A percentile compares a stretch with the other conserved stretches of the same genome.
These are phyloP conservation scores for Megathymus violae DNA, from an alignment of 1,140 invertebrate species.

Conservation along the genomic window DNA sequence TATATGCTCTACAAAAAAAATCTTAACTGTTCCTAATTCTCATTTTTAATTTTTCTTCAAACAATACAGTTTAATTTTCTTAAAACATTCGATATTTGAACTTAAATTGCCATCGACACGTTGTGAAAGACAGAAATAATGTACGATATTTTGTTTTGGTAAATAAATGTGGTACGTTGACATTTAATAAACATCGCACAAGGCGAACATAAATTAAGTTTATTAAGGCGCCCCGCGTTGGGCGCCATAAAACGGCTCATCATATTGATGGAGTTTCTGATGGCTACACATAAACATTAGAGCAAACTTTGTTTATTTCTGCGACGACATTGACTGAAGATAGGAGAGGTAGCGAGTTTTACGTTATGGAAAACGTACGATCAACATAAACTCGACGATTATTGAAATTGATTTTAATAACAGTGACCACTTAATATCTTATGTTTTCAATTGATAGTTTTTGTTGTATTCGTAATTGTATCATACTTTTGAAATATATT, in stretches of 20 bases:
- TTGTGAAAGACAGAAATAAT: background rate
- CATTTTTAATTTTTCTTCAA: too few species aligned
- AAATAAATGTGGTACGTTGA: constrained; percentile 41
- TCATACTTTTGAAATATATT: too few species aligned
- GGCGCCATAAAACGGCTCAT: constrained; percentile 59
- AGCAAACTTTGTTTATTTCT: constrained; percentile 53
- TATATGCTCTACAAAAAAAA: too few species aligned
- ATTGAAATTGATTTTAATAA: too few species aligned
- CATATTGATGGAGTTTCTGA: constrained; percentile 59
- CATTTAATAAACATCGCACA: constrained; percentile 46
- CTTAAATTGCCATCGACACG: constrained; percentile 2
- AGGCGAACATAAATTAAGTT: constrained; percentile 54
- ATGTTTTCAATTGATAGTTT: too few species aligned
- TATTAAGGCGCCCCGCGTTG: constrained; percentile 56
- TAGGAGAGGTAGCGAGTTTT: constrained; percentile 8
- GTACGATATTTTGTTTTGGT: constrained; percentile 34
- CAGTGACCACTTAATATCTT: too few species aligned
- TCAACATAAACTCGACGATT: too few species aligned
- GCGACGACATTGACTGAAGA: constrained; percentile 37
- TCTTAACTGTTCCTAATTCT: too few species aligned
- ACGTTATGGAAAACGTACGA: too few species aligned
- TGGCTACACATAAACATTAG: constrained; percentile 58
- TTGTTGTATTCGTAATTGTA: too few species aligned
- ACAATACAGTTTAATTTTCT: too few species aligned
- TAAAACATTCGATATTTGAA: too few species aligned